Evolutionary conservation across 2,113 vertebrate species (phyloP), one percentile per base, ranked within the genome.

Genomic region (Antechinus flavipes): DNA sequence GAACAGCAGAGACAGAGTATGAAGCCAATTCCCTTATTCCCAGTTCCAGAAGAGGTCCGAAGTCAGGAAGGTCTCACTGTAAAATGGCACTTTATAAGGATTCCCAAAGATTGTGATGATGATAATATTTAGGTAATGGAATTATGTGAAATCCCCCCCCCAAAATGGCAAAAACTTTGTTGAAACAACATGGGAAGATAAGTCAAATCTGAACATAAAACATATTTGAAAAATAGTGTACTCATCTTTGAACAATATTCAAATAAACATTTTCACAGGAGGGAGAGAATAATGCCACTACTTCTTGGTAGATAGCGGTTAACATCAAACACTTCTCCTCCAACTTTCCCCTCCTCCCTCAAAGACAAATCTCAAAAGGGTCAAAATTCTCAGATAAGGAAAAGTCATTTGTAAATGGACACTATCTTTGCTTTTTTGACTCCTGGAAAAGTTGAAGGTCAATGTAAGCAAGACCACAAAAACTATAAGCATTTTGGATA

Each of bases 251-350:
- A 19, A 26, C 6, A 50, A 49, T 27, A 50, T 11, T 52, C 25
- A 90, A 90, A 49, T 27, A 27, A 90, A 16, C 49, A 50, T 90
- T 90, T 90, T 90, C 47, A 90, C 9, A 90, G 9, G 27, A 47
- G 24, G 50, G 46, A 49, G 49, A 90, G 46, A 50, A 90, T 12
- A 50, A 90, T 90, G 24, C 25, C 47, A 52, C 92, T 27, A 54
- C 47, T 16, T 89, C 50, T 26, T 54, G 14, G 4, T 54, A 53
- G 25, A 2, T 47, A 22, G 19, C 89, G 47, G 89, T 90, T 42
- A 61, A 54, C 54, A 89, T 16, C 2, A 0, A 0, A 1, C 0
- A 24, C 23, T 3, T 0, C 9, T 52, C 50, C 9, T 52, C 8
- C 50, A 52, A 52, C 50, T 11, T 11, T 11, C 50, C 50, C 50